These are phyloP conservation scores for rabbit (Oryctolagus cuniculus) DNA, from an alignment of 2,113 vertebrate species.

Conservation along the genomic window mOryCun1.1 NC_091451.1:19249001-19249500, in stretches of 20 bases:
- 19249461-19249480: neutral
- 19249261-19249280: constrained; percentile 75
- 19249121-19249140: constrained; percentile 82
- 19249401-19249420: neutral
- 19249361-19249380: neutral
- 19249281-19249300: neutral
- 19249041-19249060: constrained; percentile 86
- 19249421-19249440: neutral
- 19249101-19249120: constrained; percentile 82
- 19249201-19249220: constrained; percentile 73
- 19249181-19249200: constrained; percentile 76
- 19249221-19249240: constrained; percentile 76
- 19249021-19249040: constrained; percentile 98
- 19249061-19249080: constrained; percentile 84
- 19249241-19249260: constrained; percentile 52
- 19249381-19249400: neutral
- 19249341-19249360: neutral
- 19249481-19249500: neutral
- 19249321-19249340: neutral
- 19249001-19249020: constrained; percentile 98
- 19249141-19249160: constrained; percentile 80
- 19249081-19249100: constrained; percentile 75
- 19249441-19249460: neutral
- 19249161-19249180: constrained; percentile 74
- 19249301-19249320: neutral